Percentiles rank a stretch among this genome's conserved stretches.
These are phyloP conservation scores for Labeo rohita DNA, from an alignment of 2,113 vertebrate species.

Conservation along the genomic window DNA sequence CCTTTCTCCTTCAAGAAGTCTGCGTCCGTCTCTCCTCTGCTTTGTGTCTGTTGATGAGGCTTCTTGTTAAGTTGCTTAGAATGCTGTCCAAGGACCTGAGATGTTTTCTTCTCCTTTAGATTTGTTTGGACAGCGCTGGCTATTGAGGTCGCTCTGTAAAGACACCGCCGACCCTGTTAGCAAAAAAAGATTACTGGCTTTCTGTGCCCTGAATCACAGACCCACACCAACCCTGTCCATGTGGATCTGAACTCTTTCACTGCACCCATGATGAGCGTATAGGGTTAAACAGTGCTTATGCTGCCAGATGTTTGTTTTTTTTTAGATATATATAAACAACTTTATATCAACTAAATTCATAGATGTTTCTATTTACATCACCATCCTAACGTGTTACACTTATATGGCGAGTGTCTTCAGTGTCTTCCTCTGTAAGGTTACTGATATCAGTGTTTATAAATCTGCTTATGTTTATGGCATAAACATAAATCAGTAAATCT, in stretches of 20 bases:
- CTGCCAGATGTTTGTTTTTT: background rate
- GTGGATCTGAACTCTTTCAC: background rate
- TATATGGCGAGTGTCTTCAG: background rate
- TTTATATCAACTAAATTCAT: background rate
- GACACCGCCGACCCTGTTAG: constrained; percentile 1
- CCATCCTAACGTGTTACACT: background rate
- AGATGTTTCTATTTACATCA: background rate
- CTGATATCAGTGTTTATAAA: background rate
- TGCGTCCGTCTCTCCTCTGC: background rate
- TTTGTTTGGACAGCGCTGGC: constrained; percentile 29
- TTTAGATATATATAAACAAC: background rate
- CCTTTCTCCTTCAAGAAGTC: background rate
- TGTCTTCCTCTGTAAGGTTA: background rate
- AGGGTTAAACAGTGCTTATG: too few species aligned
- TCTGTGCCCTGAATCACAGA: background rate
- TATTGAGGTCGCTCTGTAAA: constrained; percentile 8
- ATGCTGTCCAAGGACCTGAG: constrained; percentile 5
- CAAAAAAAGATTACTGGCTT: background rate
- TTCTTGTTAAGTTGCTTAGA: background rate
- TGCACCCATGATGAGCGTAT: background rate
- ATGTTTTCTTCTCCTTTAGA: constrained; percentile 15
- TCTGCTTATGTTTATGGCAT: background rate
- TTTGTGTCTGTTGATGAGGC: background rate
- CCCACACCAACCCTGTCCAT: background rate
- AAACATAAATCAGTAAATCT: background rate